Conservation (phyloP, 23 tunicate genomes). For the Oikopleura dioica region DNA sequence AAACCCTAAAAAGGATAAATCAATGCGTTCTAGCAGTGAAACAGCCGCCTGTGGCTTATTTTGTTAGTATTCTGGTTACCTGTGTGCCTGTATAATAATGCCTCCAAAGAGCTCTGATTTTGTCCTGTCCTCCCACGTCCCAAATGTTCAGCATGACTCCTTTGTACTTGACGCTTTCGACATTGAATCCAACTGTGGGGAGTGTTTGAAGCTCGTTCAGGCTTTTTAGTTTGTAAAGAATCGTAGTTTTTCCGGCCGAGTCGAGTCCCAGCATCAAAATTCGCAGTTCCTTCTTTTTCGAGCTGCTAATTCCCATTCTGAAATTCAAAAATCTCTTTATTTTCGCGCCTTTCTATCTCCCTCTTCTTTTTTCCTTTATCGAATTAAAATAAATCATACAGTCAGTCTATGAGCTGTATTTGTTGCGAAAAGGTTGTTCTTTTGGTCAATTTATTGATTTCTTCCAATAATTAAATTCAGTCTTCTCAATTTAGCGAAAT, state of each 20-base stretch:
- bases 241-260: slow-evolving; percentile 54
- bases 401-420: too few relatives aligned
- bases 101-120: slow-evolving; percentile 55
- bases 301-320: too few relatives aligned
- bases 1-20: slow-evolving; percentile 22
- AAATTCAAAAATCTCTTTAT: too few relatives aligned
- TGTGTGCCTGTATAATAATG: slow-evolving; percentile 35
- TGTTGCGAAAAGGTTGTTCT: too few relatives aligned
- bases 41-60: too few relatives aligned
- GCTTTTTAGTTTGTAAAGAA: slow-evolving; percentile 28
- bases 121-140: slow-evolving; percentile 85
- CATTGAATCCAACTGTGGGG: slow-evolving; percentile 67
- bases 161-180: slow-evolving; percentile 52
- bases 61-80: neutral
- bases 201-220: slow-evolving; percentile 27
- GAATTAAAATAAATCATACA: too few relatives aligned
- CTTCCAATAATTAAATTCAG: too few relatives aligned
- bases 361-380: too few relatives aligned
- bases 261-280: neutral
- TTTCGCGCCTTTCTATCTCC: too few relatives aligned
- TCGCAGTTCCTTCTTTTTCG: neutral
- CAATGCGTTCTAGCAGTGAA: too few relatives aligned
- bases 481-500: too few relatives aligned
- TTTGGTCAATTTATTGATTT: too few relatives aligned
- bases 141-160: slow-evolving; percentile 45